Evolutionary conservation across 2,113 vertebrate genomes (phyloP).

Genomic region (Fregetta grallaria): DNA sequence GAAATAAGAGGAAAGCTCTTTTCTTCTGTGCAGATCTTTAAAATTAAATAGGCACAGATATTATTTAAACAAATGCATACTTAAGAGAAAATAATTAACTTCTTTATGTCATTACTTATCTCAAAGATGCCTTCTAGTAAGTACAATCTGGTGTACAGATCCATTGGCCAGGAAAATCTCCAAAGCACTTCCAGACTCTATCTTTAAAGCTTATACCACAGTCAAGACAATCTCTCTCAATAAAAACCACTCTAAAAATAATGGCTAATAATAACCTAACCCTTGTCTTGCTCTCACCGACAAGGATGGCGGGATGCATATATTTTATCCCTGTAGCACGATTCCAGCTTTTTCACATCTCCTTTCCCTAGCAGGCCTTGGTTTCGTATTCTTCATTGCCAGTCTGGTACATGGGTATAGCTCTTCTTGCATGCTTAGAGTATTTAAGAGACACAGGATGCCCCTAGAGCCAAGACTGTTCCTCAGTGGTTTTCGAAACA

Average conservation of each 20-base stretch:
- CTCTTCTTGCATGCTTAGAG: not conserved
- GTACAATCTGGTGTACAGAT: not conserved
- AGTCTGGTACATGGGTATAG: not conserved
- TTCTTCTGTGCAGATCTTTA: not conserved
- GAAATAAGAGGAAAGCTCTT: not conserved
- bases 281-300: not conserved
- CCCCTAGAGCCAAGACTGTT: not conserved
- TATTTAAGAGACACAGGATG: not conserved
- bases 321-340: not conserved
- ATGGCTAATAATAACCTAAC: not conserved
- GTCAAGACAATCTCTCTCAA: not conserved
- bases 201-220: not conserved
- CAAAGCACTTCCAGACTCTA: not conserved
- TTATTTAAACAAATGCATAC: not conserved
- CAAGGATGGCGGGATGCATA: accelerated
- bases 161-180: not conserved
- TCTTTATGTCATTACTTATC: not conserved
- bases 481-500: not conserved
- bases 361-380: not conserved
- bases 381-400: not conserved
- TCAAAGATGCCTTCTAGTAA: not conserved
- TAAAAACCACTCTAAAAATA: not conserved
- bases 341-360: not conserved
- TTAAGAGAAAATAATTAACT: not conserved
- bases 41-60: not conserved